Evolutionary conservation across 1,140 invertebrate species (phyloP), one percentile per base, ranked within the genome.

Genomic region (Drosophila fuyamai): DNA sequence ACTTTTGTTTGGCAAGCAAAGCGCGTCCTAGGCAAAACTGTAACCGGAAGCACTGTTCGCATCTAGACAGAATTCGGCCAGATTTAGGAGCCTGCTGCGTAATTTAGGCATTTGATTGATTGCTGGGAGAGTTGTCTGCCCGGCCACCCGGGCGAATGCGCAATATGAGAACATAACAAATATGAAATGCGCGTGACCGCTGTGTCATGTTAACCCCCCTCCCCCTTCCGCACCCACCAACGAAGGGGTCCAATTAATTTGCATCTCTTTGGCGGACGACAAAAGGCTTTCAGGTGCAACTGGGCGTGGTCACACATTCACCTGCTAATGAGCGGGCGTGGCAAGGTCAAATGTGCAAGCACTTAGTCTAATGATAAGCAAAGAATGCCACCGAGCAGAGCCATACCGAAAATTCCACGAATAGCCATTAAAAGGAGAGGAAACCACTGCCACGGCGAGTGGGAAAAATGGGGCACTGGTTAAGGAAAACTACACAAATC

Each of bases 41-140:
- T 73, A 88, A 67, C 71, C 83, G 83, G 82, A 86, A 79, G 70
- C 79, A 63, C 46, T 32, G 27, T 27, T 32, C 59, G 14, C 14
- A 32, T 18, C 23, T 32, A 35, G 44, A 23, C 57, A 9, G 35
- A 41, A 40, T 23, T 55, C n/a, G 27, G 27, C 40, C 54, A 58
- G 51, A 77, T 70, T 76, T 6, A 36, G 57, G 16, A 46, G 35
- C 47, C 29, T 48, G 32, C 53, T 81, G 77, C 60, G 82, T 81
- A 76, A 81, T 86, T 81, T 77, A 48, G 58, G 43, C 76, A 73
- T 73, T 79, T 88, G 83, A 88, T 88, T 88, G 83, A 88, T 86
- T 79, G 84, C 76, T 79, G 55, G 23, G 36, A 60, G 74, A 53
- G 56, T 60, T 54, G 65, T 63, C 47, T 32, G 41, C 35, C 32